Base-by-base conservation (phyloP, 2,113 vertebrate species). In the Ctenomys sociabilis region DNA sequence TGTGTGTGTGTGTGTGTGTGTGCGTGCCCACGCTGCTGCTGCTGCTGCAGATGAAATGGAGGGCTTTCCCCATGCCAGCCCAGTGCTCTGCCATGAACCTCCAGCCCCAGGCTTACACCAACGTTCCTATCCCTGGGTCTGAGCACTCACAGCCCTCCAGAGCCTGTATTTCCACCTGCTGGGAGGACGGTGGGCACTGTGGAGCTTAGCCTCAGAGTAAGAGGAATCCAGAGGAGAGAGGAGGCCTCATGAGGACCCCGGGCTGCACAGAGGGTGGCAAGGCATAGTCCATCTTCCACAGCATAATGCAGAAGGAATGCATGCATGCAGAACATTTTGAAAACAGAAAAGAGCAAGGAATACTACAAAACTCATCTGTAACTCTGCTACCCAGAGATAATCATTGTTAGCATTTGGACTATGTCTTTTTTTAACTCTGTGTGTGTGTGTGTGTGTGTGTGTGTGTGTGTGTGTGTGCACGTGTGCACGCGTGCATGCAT, bases 401-500 rank as follows among this genome's bases (percentile, higher is more conserved):
- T 82, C 32, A 52, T 8, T 2, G 5, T 32, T 89, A 30, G 45
- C 17, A 22, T 72, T 77, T 52, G 72, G 83, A 57, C 7, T 32
- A 5, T 7, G 1, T 45, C 5, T 49, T 80, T 88, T 73, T 77
- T 4, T 63, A 49, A 73, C 45, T 77, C 2, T 52, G 43, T n/a
- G 11, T 73, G 17, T 22, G 43, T 9, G 26, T 28, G 30, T 37
- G 70, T 49, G 8, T 37, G 6, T 57, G 5, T 6, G 35, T 22
- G 2, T 35, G 5, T 59, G 24, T 11, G 57, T 61, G 24, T 40
- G 52, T 11, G 0, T 9, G 16, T 19, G 3, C 19, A 9, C 19
- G 0, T 37, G 9, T 85, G 45, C 30, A 49, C 4, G 45, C 8
- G 45, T 49, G 45, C 45, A 11, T 49, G 49, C 49, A 1, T 49